Evolutionary conservation across 2,113 vertebrate genomes (phyloP), one percentile per base, ranked within the genome.

Genomic region (Tupaia tana): DNA sequence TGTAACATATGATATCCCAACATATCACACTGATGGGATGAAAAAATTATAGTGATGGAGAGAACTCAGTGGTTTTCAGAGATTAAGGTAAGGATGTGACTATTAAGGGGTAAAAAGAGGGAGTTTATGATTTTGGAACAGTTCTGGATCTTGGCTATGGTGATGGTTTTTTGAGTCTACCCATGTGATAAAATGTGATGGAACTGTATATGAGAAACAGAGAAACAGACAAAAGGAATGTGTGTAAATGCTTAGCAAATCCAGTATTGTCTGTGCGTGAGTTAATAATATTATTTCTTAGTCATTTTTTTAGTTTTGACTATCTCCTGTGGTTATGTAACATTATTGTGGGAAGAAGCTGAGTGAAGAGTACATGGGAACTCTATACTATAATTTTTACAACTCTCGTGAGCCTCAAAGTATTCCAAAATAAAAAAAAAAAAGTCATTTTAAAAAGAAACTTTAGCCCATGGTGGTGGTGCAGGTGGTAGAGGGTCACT

Each of bases 381-480:
- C 61, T 81, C 29, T 63, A 63, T 34, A 34, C 52, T 52, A n/a
- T 63, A 29, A 29, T 67, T 85, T 85, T 67, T 89, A 7, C 5
- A 19, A 58, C 22, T 74, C 14, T 59, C 27, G 7, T 69, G 31
- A 74, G 66, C 85, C 31, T 80, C 69, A 80, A 85, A 8, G 10
- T 80, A 67, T 90, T 90, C 75, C 6, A 77, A 83, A 82, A 70
- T n/a, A 77, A 69, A 81, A 87, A 81, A 75, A 31, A 86, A 80
- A 77, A 89, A n/a, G 0, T 29, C 61, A n/a, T 67, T 58, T n/a
- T n/a, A 19, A 66, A 93, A 92, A 59, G 27, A 16, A 75, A 27
- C 25, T 4, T 71, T 19, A 25, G 43, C 43, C 43, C 43, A 43
- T 43, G 43, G 43, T 43, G 43, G 43, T 43, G 43, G 43, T 43